phyloP scores from a whole-genome alignment of 2,888 invertebrate species.

The Isotomurus palustris region DNA sequence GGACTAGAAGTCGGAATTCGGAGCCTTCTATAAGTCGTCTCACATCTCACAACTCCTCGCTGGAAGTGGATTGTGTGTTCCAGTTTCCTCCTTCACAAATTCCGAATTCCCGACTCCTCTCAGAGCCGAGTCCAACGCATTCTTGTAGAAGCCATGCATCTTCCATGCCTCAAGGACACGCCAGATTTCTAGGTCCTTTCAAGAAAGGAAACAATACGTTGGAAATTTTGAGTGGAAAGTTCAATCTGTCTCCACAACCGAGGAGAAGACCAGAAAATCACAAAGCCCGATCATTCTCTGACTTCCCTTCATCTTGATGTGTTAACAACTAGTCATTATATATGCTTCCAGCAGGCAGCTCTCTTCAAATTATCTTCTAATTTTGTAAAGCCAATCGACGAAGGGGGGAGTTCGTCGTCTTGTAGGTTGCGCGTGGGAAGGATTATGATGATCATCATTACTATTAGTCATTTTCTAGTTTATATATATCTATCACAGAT shows the following conservation, averaged over 20 bases:
- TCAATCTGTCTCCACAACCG: slow-evolving; percentile 44
- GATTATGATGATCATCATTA: no score
- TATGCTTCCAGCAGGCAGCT: no score
- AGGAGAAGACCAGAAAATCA: slow-evolving; percentile 33
- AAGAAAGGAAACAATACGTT: slow-evolving; percentile 39
- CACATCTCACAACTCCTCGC: slow-evolving; percentile 22
- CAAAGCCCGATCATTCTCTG: slow-evolving; percentile 37
- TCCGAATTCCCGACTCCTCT: neutral
- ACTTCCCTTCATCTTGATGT: slow-evolving; percentile 38
- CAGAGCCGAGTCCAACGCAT: slow-evolving; percentile 39
- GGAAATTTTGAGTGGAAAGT: slow-evolving; percentile 42
- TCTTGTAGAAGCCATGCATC: slow-evolving; percentile 40
- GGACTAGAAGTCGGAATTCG: slow-evolving; percentile 43
- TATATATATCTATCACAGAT: no score
- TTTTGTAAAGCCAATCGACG: no score
- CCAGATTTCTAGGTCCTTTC: slow-evolving; percentile 36
- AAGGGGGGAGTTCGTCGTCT: no score
- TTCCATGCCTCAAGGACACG: slow-evolving; percentile 20
- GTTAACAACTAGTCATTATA: no score
- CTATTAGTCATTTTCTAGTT: no score
- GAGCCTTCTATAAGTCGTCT: slow-evolving; percentile 44
- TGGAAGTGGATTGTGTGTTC: slow-evolving; percentile 40
- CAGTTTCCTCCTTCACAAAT: slow-evolving; percentile 39
- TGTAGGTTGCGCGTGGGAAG: no score
- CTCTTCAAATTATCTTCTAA: no score